Evolutionary conservation across 2,797 vertebrate species (phyloP).

Genomic region (Lacerta bilineata): DNA sequence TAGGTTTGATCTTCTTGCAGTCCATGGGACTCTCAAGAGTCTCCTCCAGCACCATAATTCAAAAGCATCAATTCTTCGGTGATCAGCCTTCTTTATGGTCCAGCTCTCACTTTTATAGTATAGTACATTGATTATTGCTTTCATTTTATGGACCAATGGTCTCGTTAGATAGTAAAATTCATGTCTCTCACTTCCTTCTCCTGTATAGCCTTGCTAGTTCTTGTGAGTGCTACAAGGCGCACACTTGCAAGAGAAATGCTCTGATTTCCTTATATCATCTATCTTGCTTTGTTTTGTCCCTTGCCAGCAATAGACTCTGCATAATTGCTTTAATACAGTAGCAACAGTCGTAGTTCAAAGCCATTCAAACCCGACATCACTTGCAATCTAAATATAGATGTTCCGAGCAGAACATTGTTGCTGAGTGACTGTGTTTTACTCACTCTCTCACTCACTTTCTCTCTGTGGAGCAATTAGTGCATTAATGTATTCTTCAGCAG

Average conservation of each 20-base stretch:
- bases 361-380: not conserved
- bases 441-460: not conserved
- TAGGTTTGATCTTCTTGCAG: too few relatives aligned
- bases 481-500: not conserved
- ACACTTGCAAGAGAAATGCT: not conserved
- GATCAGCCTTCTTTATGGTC: too few relatives aligned
- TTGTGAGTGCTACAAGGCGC: not conserved
- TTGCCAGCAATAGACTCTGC: not conserved
- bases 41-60: too few relatives aligned
- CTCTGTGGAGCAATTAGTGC: not conserved
- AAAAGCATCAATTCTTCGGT: too few relatives aligned
- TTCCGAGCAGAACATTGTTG: not conserved
- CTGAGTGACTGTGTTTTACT: not conserved
- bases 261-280: too few relatives aligned
- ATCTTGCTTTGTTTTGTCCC: not conserved
- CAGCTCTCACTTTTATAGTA: too few relatives aligned
- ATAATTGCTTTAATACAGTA: not conserved
- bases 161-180: too few relatives aligned
- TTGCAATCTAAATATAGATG: slow-evolving; percentile 1
- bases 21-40: too few relatives aligned
- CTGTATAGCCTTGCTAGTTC: not conserved
- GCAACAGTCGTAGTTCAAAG: not conserved
- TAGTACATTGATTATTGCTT: too few relatives aligned
- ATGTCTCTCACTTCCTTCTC: not conserved
- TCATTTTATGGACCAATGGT: too few relatives aligned